Percentiles rank a stretch among this genome's conserved stretches.
Conservation (phyloP, 2,888 invertebrate genomes). For the Athetis lepigone region DNA sequence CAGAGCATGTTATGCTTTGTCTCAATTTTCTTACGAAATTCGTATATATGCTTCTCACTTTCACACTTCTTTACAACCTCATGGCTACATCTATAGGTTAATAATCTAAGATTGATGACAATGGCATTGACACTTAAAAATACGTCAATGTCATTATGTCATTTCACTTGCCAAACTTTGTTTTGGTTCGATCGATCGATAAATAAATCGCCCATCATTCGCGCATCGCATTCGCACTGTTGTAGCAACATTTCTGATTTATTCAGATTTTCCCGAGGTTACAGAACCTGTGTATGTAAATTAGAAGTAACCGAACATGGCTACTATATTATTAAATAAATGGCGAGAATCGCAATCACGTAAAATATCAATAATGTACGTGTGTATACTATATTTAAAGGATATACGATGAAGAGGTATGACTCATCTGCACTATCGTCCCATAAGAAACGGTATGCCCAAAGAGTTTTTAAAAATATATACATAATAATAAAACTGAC, state of each 20-base stretch:
- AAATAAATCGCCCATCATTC: too few relatives aligned
- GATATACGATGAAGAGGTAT: neutral
- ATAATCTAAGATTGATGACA: too few relatives aligned
- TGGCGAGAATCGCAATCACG: neutral
- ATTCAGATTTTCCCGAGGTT: neutral
- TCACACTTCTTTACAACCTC: too few relatives aligned
- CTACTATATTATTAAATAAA: neutral
- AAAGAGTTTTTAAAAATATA: conserved; percentile 11
- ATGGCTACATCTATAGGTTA: too few relatives aligned
- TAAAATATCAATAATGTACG: neutral
- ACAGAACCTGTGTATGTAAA: fast-evolving
- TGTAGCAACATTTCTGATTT: neutral
- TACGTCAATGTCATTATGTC: too few relatives aligned
- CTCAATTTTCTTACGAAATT: too few relatives aligned
- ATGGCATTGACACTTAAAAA: conserved; percentile 11
- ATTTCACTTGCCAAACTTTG: too few relatives aligned
- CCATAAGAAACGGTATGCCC: neutral
- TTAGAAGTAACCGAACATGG: neutral
- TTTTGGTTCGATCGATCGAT: conserved; percentile 15
- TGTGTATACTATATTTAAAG: neutral
- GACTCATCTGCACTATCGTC: neutral
- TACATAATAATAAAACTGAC: neutral
- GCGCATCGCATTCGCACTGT: neutral
- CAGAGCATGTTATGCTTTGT: too few relatives aligned
- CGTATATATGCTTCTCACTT: too few relatives aligned